phyloP scores from a whole-genome alignment of 2,113 vertebrate genomes.

The Mustelus asterias region DNA sequence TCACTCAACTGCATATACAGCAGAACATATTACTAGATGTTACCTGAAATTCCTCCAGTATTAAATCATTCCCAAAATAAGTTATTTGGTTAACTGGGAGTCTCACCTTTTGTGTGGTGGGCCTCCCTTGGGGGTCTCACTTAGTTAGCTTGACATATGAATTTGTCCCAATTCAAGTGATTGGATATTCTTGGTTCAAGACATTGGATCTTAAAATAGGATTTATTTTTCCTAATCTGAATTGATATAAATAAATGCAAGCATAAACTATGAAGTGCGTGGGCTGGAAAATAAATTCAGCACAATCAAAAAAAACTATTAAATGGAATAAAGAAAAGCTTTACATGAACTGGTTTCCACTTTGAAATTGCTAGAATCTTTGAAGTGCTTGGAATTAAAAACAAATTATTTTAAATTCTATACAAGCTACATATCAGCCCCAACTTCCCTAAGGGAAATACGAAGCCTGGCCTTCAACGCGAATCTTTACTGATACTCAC shows the following conservation, averaged over 20 bases:
- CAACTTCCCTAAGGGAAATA: not conserved
- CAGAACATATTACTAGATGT: not conserved
- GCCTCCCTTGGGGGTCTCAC: not conserved
- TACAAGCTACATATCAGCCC: not conserved
- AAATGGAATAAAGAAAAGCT: not conserved
- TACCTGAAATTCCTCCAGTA: not conserved
- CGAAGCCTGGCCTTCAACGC: not conserved
- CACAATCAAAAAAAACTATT: not conserved
- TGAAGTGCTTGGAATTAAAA: not conserved
- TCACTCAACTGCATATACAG: not conserved
- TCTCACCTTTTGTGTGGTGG: not conserved
- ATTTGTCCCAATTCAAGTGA: not conserved
- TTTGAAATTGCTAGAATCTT: not conserved
- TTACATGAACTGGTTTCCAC: not conserved
- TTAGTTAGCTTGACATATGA: not conserved
- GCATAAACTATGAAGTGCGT: not conserved
- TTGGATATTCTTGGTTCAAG: not conserved
- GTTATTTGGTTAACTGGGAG: not conserved
- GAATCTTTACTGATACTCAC: slow-evolving; percentile 55
- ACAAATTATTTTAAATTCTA: not conserved
- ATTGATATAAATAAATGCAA: not conserved
- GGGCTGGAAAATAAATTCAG: not conserved
- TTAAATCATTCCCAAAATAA: not conserved
- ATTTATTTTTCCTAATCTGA: not conserved
- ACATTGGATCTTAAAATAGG: not conserved